Evolutionary conservation across 2,888 invertebrate genomes (phyloP).

Genomic region (Plagodis dolabraria): DNA sequence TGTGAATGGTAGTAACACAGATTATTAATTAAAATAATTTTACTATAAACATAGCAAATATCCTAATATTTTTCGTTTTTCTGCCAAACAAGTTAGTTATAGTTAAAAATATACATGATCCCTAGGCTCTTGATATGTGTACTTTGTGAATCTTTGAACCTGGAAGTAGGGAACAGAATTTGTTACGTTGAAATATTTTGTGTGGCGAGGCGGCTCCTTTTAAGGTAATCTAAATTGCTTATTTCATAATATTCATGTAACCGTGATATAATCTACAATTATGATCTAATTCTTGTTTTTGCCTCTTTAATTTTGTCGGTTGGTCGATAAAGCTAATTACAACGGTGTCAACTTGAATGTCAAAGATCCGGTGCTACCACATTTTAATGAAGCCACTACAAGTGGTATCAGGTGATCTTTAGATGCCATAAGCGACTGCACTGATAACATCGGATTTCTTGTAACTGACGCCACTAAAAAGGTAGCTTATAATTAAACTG

Average conservation of each 20-base stretch:
- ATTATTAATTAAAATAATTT: too few species aligned
- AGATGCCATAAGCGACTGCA: conserved; percentile 14
- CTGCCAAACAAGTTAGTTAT: too few species aligned
- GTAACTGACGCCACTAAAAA: conserved; percentile 24
- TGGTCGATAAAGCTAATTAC: conserved; percentile 20
- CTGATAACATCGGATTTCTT: conserved; percentile 27
- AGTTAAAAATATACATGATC: too few species aligned
- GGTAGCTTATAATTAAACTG: conserved; percentile 1
- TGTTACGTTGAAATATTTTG: too few species aligned
- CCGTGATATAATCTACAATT: conserved; percentile 18
- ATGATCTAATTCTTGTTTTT: conserved; percentile 15
- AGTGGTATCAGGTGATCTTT: conserved; percentile 23
- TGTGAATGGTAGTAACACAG: too few species aligned
- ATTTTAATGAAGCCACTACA: conserved; percentile 20
- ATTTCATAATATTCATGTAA: conserved; percentile 20
- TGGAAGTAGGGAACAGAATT: too few species aligned
- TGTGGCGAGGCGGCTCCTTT: conserved; percentile 9
- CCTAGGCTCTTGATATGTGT: too few species aligned
- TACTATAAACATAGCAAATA: too few species aligned
- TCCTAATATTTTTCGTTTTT: too few species aligned
- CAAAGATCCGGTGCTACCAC: conserved; percentile 22
- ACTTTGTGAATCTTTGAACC: too few species aligned
- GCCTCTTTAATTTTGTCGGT: conserved; percentile 16
- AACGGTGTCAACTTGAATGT: conserved; percentile 22
- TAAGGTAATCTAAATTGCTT: conserved; percentile 21